Conservation (phyloP, 2,113 vertebrate species). For the Prolemur simus region DNA sequence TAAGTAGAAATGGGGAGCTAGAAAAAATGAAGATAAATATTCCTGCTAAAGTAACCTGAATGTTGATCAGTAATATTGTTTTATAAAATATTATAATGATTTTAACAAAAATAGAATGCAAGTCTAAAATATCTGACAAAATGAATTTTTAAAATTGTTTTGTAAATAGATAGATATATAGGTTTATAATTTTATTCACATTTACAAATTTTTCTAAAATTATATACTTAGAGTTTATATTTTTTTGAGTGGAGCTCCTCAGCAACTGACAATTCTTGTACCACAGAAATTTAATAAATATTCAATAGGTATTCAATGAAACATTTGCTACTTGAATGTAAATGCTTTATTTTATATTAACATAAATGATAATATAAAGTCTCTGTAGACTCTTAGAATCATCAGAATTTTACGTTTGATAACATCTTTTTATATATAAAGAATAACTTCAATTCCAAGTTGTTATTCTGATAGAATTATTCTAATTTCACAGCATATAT, state of each 20-base stretch:
- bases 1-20: neutral
- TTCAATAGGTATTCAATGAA: neutral
- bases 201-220: neutral
- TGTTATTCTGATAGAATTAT: neutral
- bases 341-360: neutral
- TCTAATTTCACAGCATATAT: slow-evolving; percentile 47
- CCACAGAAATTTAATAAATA: neutral
- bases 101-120: neutral
- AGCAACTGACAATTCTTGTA: neutral
- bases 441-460: slow-evolving; percentile 28
- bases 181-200: neutral
- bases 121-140: neutral
- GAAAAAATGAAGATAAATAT: neutral
- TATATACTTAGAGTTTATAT: neutral
- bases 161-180: neutral
- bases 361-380: neutral
- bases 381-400: neutral
- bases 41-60: neutral
- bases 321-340: neutral
- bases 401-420: neutral
- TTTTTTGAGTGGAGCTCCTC: neutral
- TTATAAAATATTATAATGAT: neutral
- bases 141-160: neutral
- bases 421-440: neutral
- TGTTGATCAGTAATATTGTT: neutral